A percentile compares a stretch with the other conserved stretches of the same genome.
These are phyloP conservation scores for Andrena marginata DNA, from an alignment of 2,888 invertebrate genomes.

Conservation along the genomic window DNA sequence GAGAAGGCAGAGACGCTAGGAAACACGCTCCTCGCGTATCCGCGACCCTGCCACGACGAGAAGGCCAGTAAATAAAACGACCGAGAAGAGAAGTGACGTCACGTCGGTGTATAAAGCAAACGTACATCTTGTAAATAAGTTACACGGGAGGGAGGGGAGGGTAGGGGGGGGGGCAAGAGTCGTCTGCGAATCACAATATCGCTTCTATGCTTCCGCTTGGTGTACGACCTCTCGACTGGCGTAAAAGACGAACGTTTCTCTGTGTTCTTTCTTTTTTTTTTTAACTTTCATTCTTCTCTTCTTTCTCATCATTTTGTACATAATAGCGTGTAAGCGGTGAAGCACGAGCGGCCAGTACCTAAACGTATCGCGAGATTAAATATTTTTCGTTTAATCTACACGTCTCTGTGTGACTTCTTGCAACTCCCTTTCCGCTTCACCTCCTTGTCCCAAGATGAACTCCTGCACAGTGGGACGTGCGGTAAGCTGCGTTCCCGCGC, in stretches of 20 bases:
- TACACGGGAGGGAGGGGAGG: background rate
- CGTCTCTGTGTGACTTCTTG: background rate
- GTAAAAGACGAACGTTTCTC: conserved; percentile 51
- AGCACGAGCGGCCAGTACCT: conserved; percentile 77
- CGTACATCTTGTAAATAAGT: conserved; percentile 54
- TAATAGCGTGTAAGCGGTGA: conserved; percentile 71
- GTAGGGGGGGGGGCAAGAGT: background rate
- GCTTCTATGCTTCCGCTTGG: conserved; percentile 67
- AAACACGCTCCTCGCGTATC: conserved; percentile 23
- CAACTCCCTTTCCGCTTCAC: no score
- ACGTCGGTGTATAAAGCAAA: conserved; percentile 21
- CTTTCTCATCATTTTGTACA: conserved; percentile 55
- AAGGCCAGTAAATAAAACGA: conserved; percentile 56
- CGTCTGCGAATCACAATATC: conserved; percentile 58
- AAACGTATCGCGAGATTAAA: conserved; percentile 78
- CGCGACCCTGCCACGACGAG: conserved; percentile 32
- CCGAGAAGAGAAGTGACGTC: conserved; percentile 25
- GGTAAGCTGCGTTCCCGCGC: no score
- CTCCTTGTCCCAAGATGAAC: background rate
- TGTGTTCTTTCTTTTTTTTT: conserved; percentile 21
- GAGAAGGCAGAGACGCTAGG: conserved; percentile 4
- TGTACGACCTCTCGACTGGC: conserved; percentile 62
- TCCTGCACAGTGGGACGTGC: no score
- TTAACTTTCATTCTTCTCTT: background rate
- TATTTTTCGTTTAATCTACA: conserved; percentile 80